Conservation (phyloP, 2,113 vertebrate genomes). For the Ctenodactylus gundi region DNA sequence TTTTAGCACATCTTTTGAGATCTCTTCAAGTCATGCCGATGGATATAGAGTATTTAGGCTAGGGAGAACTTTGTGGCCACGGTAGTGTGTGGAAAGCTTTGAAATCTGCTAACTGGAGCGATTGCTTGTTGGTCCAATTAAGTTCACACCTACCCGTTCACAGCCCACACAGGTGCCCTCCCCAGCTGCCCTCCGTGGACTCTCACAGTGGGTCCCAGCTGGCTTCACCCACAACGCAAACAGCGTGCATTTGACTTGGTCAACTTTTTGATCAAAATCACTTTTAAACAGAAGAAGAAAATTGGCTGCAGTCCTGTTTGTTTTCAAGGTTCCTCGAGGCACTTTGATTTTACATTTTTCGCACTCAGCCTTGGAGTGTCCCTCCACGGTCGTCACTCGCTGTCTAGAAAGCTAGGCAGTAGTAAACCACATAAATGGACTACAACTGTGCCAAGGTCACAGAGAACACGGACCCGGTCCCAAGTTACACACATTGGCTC, state of each 20-base stretch:
- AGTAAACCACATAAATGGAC: background rate
- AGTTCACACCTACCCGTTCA: background rate
- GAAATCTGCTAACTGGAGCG: background rate
- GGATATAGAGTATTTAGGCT: background rate
- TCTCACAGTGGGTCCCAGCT: background rate
- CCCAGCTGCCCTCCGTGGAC: background rate
- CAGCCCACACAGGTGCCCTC: background rate
- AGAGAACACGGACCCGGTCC: background rate
- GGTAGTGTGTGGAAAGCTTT: background rate
- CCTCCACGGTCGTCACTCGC: background rate
- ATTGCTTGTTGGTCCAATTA: background rate
- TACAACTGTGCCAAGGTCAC: background rate
- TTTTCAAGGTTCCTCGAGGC: background rate
- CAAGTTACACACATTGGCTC: background rate
- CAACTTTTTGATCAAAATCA: background rate
- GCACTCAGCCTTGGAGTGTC: background rate
- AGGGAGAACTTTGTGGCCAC: background rate
- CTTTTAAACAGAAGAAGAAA: background rate
- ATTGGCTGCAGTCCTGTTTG: background rate
- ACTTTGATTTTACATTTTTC: constrained; percentile 18
- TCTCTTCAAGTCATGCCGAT: background rate
- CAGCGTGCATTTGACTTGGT: background rate
- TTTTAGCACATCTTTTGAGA: background rate
- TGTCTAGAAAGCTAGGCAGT: background rate
- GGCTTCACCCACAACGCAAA: background rate